Evolutionary conservation across 2,888 invertebrate genomes (phyloP).

Genomic region (Cataglyphis rosenhaueri): DNA sequence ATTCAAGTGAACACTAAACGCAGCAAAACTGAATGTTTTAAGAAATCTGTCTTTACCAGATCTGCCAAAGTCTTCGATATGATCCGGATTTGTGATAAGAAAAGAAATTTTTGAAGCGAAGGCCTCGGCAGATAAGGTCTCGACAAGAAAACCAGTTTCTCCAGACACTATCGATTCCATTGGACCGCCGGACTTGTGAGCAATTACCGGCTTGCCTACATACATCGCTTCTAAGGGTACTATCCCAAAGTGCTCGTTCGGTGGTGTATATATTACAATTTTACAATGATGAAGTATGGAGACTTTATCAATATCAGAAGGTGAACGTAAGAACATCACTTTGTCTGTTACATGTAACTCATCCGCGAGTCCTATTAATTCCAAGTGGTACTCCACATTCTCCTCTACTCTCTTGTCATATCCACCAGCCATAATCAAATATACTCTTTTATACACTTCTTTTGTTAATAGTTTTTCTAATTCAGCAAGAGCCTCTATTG

Average conservation of each 20-base stretch:
- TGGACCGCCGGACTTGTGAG: slow-evolving; percentile 98
- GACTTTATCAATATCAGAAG: slow-evolving; percentile 94
- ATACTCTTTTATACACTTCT: slow-evolving; percentile 89
- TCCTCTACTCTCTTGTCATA: slow-evolving; percentile 95
- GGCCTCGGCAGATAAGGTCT: slow-evolving; percentile 87
- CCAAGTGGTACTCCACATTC: slow-evolving; percentile 94
- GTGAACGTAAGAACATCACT: slow-evolving; percentile 94
- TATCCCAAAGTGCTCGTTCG: slow-evolving; percentile 99
- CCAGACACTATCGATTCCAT: slow-evolving; percentile 95
- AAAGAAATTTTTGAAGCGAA: slow-evolving; percentile 93
- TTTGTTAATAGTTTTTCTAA: slow-evolving; percentile 87
- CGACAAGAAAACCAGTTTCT: slow-evolving; percentile 93
- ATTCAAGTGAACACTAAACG: slow-evolving; percentile 91
- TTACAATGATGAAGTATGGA: slow-evolving; percentile 91
- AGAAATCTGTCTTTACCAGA: slow-evolving; percentile 92
- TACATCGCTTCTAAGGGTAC: slow-evolving; percentile 99
- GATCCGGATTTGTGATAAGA: slow-evolving; percentile 88
- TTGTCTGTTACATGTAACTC: slow-evolving; percentile 90
- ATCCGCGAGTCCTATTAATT: slow-evolving; percentile 90
- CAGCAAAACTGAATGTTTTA: slow-evolving; percentile 93
- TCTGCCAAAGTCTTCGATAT: slow-evolving; percentile 90
- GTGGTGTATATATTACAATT: slow-evolving; percentile 97
- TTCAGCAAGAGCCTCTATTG: slow-evolving; percentile 92
- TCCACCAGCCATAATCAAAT: slow-evolving; percentile 97
- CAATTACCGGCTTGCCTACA: slow-evolving; percentile 96